A percentile compares a stretch with the other conserved stretches of the same genome.
phyloP scores from a whole-genome alignment of 2,113 vertebrate species.

The Agelaius tricolor region DNA sequence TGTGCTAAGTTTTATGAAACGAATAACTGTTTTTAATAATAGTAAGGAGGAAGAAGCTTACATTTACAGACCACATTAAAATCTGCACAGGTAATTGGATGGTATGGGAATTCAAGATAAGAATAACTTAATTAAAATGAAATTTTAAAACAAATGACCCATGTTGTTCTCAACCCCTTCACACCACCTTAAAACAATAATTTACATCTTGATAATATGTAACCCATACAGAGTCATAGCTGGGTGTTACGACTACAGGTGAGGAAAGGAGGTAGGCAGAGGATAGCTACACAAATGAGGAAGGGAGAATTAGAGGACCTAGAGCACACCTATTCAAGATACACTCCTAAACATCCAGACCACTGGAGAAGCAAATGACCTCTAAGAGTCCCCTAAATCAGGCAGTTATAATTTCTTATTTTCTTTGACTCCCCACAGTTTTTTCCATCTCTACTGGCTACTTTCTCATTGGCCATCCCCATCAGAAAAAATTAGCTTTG shows the following conservation, averaged over 20 bases:
- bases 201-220: neutral
- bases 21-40: conserved; percentile 52
- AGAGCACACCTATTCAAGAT: neutral
- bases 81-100: conserved; percentile 50
- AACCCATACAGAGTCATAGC: neutral
- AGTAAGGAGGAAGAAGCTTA: neutral
- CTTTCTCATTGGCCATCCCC: neutral
- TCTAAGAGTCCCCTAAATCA: neutral
- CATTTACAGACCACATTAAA: conserved; percentile 8
- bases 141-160: conserved; percentile 26
- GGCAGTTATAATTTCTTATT: neutral
- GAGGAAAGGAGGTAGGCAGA: neutral
- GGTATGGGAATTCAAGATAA: conserved; percentile 38
- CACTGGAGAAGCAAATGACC: neutral
- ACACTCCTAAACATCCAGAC: neutral
- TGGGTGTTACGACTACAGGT: neutral
- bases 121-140: conserved; percentile 41
- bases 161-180: neutral
- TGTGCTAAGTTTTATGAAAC: conserved; percentile 26
- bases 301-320: neutral
- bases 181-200: neutral
- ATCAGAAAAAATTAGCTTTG: neutral
- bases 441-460: neutral
- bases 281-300: neutral
- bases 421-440: neutral